These are phyloP conservation scores for Halcyon leucocephala DNA, from an alignment of 2,797 vertebrate species.

Conservation along the genomic window DNA sequence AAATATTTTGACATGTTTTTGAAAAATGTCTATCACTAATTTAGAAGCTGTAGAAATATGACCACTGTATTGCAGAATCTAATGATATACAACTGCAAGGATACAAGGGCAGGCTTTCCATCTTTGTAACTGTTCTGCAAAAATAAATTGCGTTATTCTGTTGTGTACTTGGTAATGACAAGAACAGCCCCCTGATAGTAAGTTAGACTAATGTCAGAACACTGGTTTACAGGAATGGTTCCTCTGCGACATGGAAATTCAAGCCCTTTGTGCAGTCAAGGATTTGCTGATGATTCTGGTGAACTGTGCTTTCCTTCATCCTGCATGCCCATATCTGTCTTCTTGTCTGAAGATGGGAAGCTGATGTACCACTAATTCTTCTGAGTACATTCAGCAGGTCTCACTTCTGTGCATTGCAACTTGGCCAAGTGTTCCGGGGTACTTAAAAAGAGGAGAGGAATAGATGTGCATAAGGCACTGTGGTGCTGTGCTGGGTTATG, in stretches of 20 bases:
- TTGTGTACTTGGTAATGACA: not conserved
- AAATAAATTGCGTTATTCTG: not conserved
- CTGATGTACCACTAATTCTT: not conserved
- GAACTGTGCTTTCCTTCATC: not conserved
- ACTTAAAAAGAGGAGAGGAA: not conserved
- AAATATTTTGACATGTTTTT: not conserved
- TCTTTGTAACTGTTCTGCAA: not conserved
- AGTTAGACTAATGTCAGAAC: not conserved
- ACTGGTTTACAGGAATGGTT: not conserved
- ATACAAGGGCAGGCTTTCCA: not conserved
- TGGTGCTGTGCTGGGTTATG: not conserved
- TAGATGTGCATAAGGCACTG: not conserved
- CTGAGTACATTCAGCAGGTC: not conserved
- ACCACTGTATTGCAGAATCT: not conserved
- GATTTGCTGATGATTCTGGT: not conserved
- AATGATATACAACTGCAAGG: not conserved
- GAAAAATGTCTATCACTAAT: not conserved
- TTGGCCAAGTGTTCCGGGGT: not conserved
- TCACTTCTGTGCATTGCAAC: rapidly evolving
- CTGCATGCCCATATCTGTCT: not conserved
- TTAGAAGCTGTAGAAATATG: not conserved
- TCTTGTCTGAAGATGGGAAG: not conserved
- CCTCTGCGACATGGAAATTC: not conserved
- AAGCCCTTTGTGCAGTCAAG: not conserved
- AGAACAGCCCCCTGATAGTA: not conserved